Evolutionary conservation across 2,113 vertebrate species (phyloP), one percentile per base, ranked within the genome.

Genomic region (Brachyistius frenatus): DNA sequence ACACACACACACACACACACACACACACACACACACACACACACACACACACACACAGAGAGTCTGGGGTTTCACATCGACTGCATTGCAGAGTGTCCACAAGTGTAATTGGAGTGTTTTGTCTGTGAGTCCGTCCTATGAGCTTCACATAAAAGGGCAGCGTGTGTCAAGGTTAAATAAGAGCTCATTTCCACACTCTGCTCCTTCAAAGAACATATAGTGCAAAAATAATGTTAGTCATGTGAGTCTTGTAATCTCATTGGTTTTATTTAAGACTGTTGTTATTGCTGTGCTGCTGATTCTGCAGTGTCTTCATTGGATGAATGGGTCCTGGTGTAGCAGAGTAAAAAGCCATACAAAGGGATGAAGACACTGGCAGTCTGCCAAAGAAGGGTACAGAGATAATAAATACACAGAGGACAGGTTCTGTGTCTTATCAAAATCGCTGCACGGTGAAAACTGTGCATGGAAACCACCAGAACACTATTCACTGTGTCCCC

Each of bases 1-100:
- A 7, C 10, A 0, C 44, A 46, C 44, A 46, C 44, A 46, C 47
- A 50, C 10, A 50, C 47, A 50, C 47, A 50, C 47, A 1, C 47
- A 5, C 16, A 3, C 44, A 46, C 44, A 46, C 47, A 50, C 10
- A 50, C 47, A 50, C 47, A 50, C 47, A 1, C 47, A 5, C 16
- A 3, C 80, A 81, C 80, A 30, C 36, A 23, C 23, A 23, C 23
- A 23, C 23, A 23, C 23, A 23, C 23, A 23, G 1, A 23, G 23
- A 23, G 46, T 14, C 84, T 66, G 37, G 36, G 67, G 61, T 88
- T 89, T 88, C 75, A 65, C 58, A 53, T 35, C 7, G 66, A 73
- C 92, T 92, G 94, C 93, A 95, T 89, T 95, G 94, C 94, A 93
- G 94, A 81, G 84, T 56, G 76, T 79, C 82, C 80, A 91, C 86